Percentiles rank a stretch among this genome's conserved stretches.
Evolutionary conservation across 1,140 invertebrate species (phyloP).

Genomic region (Anagrus nilaparvatae): DNA sequence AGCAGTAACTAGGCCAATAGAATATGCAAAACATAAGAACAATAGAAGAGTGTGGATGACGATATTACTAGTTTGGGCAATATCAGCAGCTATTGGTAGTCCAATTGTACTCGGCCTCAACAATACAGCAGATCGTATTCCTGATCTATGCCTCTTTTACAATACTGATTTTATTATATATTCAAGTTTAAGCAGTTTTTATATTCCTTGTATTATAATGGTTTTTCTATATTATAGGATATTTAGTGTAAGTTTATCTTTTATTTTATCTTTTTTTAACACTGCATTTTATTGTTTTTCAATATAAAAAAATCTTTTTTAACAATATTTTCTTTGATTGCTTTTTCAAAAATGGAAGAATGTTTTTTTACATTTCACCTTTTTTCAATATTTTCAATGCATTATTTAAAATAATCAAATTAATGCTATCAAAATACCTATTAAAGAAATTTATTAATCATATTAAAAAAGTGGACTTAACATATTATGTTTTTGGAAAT

Average conservation of each 20-base stretch:
- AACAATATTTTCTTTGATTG: neutral
- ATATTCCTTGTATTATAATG: constrained; percentile 98
- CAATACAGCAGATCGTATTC: constrained; percentile 68
- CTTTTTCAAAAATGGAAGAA: too few relatives aligned
- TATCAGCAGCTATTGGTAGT: constrained; percentile 91
- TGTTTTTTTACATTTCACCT: too few relatives aligned
- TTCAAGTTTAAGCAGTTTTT: constrained; percentile 96
- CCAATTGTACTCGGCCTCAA: constrained; percentile 95
- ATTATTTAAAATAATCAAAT: too few relatives aligned
- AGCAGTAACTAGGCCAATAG: constrained; percentile 96
- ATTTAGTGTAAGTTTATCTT: constrained; percentile 65
- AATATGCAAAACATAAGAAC: constrained; percentile 98
- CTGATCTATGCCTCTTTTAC: constrained; percentile 87
- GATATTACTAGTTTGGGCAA: constrained; percentile 92
- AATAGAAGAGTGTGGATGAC: constrained; percentile 89
- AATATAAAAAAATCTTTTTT: neutral
- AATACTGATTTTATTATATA: constrained; percentile 97
- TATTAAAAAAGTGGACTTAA: too few relatives aligned
- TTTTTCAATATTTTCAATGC: too few relatives aligned
- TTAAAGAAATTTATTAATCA: too few relatives aligned
- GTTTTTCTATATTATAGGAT: constrained; percentile 97
- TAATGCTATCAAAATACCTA: too few relatives aligned
- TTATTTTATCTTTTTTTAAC: neutral
- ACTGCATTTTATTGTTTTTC: neutral
- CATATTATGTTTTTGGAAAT: too few relatives aligned